phyloP scores from a whole-genome alignment of 1,140 invertebrate genomes.

The Drosophila lowei region DNA sequence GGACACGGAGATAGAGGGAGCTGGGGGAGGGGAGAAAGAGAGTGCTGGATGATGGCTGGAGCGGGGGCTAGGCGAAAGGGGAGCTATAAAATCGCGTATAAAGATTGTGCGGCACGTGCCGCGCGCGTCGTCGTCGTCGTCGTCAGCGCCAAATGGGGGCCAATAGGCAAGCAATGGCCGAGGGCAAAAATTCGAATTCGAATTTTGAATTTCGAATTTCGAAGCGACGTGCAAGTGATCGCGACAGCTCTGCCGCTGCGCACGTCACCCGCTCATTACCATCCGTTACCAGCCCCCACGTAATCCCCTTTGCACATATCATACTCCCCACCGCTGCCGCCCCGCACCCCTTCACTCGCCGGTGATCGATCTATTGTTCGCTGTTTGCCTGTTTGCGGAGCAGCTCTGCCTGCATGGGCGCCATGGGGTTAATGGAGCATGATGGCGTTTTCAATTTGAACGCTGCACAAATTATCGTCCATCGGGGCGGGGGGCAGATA shows the following conservation, averaged over 20 bases:
- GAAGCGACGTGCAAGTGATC: conserved; percentile 72
- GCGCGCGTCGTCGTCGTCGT: conserved; percentile 53
- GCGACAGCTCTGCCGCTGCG: conserved; percentile 51
- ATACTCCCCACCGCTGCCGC: background rate
- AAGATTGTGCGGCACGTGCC: conserved; percentile 74
- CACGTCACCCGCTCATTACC: conserved; percentile 18
- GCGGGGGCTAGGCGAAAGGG: background rate
- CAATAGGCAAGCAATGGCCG: conserved; percentile 47
- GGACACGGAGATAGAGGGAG: background rate
- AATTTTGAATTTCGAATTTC: conserved; percentile 24
- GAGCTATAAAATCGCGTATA: conserved; percentile 54
- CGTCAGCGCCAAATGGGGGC: conserved; percentile 64
- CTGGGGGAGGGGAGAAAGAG: background rate
- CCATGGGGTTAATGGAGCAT: conserved; percentile 70
- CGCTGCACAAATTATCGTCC: conserved; percentile 51
- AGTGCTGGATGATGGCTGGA: background rate
- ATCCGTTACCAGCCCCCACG: background rate
- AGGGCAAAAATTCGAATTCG: conserved; percentile 16
- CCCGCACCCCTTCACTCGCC: background rate
- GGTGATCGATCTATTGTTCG: conserved; percentile 26
- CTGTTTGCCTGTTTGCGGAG: background rate
- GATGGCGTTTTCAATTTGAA: conserved; percentile 67
- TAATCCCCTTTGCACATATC: too few species aligned
- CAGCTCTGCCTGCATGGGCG: background rate
- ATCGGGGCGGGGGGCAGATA: background rate